Evolutionary conservation across 1,140 invertebrate species (phyloP).

Genomic region (Dolichoris vasculosae): DNA sequence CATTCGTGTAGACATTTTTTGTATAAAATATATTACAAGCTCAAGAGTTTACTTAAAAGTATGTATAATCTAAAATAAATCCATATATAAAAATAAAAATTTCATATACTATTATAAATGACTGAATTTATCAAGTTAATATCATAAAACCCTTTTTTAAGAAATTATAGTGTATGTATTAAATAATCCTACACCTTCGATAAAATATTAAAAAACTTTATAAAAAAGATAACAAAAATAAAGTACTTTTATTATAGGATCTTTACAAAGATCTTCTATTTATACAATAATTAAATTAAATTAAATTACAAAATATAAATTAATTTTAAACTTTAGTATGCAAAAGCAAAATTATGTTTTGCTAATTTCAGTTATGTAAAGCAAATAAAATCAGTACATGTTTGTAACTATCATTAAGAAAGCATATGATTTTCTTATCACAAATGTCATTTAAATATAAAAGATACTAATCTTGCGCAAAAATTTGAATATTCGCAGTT

Average conservation of each 20-base stretch:
- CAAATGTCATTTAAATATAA: not conserved
- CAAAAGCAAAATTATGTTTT: not conserved
- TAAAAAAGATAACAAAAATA: conserved; percentile 32
- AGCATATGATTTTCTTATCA: conserved; percentile 12
- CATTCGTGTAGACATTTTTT: not conserved
- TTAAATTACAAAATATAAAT: no score
- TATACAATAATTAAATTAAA: not conserved
- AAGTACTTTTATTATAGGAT: conserved; percentile 23
- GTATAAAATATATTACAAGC: conserved; percentile 5
- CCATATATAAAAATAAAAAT: not conserved
- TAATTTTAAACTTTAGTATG: not conserved
- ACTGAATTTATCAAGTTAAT: not conserved
- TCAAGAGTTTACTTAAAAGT: not conserved
- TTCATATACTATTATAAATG: conserved; percentile 5
- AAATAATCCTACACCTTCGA: conserved; percentile 40
- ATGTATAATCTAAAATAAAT: not conserved
- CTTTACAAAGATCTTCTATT: conserved; percentile 6
- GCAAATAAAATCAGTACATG: not conserved
- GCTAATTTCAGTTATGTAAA: not conserved
- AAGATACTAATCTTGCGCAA: not conserved
- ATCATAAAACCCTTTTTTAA: not conserved
- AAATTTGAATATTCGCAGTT: not conserved
- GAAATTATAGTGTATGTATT: not conserved
- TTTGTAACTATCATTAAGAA: conserved; percentile 13
- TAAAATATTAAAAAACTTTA: not conserved